phyloP scores from a whole-genome alignment of 2,113 vertebrate genomes.

The Brachypteracias leptosomus region DNA sequence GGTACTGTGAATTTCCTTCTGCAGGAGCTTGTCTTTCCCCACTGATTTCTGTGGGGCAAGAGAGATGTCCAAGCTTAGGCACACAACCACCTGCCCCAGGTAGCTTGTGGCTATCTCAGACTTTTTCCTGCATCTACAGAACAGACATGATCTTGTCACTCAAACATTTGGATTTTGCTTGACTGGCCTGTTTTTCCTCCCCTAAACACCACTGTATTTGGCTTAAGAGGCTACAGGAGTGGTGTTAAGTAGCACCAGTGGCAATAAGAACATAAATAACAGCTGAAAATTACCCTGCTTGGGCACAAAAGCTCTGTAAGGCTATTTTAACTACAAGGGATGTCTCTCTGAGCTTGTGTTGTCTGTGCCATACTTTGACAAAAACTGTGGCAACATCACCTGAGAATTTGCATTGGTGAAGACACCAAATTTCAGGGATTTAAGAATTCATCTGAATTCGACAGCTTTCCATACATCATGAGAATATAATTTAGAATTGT shows the following conservation, averaged over 20 bases:
- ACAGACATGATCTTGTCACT: background rate
- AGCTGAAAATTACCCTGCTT: background rate
- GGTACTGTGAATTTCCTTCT: background rate
- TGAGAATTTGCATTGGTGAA: background rate
- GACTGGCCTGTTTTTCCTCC: background rate
- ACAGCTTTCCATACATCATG: background rate
- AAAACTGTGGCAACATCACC: background rate
- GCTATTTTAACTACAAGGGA: background rate
- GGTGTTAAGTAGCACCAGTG: background rate
- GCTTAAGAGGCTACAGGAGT: background rate
- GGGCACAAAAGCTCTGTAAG: background rate
- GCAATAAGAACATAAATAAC: background rate
- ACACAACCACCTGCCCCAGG: accelerated
- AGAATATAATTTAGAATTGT: background rate
- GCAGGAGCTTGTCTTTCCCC: background rate
- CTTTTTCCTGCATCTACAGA: background rate
- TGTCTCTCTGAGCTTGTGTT: background rate
- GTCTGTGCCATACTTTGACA: background rate
- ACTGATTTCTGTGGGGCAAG: background rate
- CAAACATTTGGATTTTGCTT: background rate
- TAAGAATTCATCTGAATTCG: background rate
- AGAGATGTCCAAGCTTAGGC: background rate
- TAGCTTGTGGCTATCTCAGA: background rate
- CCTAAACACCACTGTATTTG: background rate
- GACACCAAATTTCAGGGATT: background rate